phyloP scores from a whole-genome alignment of 2,888 invertebrate genomes.

The Nemapogon koenigi region DNA sequence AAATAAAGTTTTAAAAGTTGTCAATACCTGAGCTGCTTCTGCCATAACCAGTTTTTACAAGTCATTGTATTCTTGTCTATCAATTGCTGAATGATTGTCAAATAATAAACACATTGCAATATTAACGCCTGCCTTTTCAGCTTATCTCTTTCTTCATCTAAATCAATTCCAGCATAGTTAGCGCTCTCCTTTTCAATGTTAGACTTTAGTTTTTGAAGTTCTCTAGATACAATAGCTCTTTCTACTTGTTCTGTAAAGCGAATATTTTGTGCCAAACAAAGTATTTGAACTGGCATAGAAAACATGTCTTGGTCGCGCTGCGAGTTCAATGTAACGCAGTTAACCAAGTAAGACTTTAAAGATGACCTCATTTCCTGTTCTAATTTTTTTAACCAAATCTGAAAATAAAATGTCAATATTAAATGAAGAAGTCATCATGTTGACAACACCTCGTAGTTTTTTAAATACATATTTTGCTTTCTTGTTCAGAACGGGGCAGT shows the following conservation, averaged over 20 bases:
- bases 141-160: conserved; percentile 68
- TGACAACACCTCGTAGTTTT: too few species aligned
- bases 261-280: conserved; percentile 85
- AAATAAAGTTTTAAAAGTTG: conserved; percentile 10
- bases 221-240: conserved; percentile 74
- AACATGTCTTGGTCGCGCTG: conserved; percentile 54
- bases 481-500: too few species aligned
- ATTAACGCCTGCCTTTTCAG: conserved; percentile 92
- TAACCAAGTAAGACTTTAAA: conserved; percentile 71
- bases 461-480: too few species aligned
- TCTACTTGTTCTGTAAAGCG: conserved; percentile 87
- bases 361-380: conserved; percentile 79
- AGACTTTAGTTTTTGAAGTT: conserved; percentile 59
- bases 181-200: conserved; percentile 57
- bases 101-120: conserved; percentile 92
- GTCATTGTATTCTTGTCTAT: conserved; percentile 72
- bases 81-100: conserved; percentile 80
- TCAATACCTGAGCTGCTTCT: conserved; percentile 88
- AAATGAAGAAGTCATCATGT: too few species aligned
- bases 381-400: conserved; percentile 80
- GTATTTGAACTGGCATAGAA: conserved; percentile 73
- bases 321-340: conserved; percentile 53
- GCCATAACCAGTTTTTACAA: conserved; percentile 89
- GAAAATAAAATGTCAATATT: too few species aligned
- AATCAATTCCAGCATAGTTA: conserved; percentile 56